These are phyloP conservation scores for Rambutsinella grinnellia DNA, from an alignment of 2,888 invertebrate genomes.

Conservation along the genomic window DNA sequence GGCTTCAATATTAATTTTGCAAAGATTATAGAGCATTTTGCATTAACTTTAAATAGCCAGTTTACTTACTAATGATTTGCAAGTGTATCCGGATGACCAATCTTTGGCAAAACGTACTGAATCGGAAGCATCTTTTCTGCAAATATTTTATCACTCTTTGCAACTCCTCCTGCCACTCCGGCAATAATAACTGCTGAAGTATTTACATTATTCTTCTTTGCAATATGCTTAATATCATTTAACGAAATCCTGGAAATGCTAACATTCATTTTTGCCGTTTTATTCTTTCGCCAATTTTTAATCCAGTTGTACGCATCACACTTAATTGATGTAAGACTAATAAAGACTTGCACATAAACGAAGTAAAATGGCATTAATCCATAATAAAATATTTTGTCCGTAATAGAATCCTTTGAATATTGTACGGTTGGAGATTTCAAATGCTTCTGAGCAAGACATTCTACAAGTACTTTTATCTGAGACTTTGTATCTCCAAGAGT, in stretches of 20 bases:
- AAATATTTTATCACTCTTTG: constrained; percentile 10
- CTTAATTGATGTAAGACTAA: not conserved
- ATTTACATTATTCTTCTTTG: constrained; percentile 3
- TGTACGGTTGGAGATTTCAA: not conserved
- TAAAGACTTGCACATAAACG: constrained; percentile 3
- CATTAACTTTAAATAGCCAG: not conserved
- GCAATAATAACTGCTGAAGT: constrained; percentile 23
- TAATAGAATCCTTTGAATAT: not conserved
- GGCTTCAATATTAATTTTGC: constrained; percentile 1
- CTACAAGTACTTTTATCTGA: not conserved
- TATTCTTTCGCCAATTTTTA: not conserved
- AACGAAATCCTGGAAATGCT: constrained; percentile 9
- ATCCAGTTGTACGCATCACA: not conserved
- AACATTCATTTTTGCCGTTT: not conserved
- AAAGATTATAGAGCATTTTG: not conserved
- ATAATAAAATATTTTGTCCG: not conserved
- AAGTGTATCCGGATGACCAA: constrained; percentile 26
- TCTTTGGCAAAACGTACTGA: constrained; percentile 33
- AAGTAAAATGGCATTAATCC: not conserved
- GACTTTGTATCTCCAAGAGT: constrained; percentile 11
- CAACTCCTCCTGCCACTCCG: constrained; percentile 6
- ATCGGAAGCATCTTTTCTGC: constrained; percentile 1
- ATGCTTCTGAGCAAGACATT: constrained; percentile 6
- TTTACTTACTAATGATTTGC: constrained; percentile 26
- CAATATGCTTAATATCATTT: constrained; percentile 12